Conservation (phyloP, 2,888 invertebrate genomes). For the Zele albiditarsus region DNA sequence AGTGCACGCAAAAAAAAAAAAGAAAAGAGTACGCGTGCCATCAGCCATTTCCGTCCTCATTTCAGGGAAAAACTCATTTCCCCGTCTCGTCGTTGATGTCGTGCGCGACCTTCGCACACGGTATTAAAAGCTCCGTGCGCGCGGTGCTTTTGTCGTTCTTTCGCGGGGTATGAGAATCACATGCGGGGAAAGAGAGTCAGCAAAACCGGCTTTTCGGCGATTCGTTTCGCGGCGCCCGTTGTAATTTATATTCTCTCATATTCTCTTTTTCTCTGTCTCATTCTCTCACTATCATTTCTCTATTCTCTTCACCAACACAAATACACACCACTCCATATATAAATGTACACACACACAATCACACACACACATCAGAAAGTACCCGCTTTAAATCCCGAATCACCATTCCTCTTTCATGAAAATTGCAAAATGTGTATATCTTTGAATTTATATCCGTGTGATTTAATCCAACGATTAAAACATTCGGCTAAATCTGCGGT, state of each 20-base stretch:
- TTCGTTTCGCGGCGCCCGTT: conserved; percentile 55
- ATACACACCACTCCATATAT: conserved; percentile 5
- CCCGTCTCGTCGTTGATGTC: conserved; percentile 45
- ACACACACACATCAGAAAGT: conserved; percentile 23
- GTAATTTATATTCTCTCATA: conserved; percentile 69
- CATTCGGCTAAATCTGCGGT: conserved; percentile 19
- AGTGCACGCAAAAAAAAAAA: conserved; percentile 48
- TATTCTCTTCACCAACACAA: neutral
- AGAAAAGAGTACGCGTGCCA: conserved; percentile 32
- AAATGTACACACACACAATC: neutral
- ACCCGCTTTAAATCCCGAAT: conserved; percentile 21
- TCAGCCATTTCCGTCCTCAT: conserved; percentile 40
- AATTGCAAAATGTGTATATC: conserved; percentile 28
- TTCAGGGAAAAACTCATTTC: conserved; percentile 63
- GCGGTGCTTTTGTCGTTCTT: conserved; percentile 33
- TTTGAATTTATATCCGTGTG: conserved; percentile 35
- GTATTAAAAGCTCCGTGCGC: conserved; percentile 60
- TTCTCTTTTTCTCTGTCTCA: conserved; percentile 44
- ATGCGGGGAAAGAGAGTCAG: conserved; percentile 56
- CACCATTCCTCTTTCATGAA: conserved; percentile 26
- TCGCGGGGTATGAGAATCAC: conserved; percentile 15
- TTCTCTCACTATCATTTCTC: conserved; percentile 21
- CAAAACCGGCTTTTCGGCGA: conserved; percentile 63
- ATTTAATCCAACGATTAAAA: conserved; percentile 44
- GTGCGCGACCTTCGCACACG: conserved; percentile 46